Evolutionary conservation across 2,797 vertebrate genomes (phyloP).

Genomic region (Arremon aurantiirostris): DNA sequence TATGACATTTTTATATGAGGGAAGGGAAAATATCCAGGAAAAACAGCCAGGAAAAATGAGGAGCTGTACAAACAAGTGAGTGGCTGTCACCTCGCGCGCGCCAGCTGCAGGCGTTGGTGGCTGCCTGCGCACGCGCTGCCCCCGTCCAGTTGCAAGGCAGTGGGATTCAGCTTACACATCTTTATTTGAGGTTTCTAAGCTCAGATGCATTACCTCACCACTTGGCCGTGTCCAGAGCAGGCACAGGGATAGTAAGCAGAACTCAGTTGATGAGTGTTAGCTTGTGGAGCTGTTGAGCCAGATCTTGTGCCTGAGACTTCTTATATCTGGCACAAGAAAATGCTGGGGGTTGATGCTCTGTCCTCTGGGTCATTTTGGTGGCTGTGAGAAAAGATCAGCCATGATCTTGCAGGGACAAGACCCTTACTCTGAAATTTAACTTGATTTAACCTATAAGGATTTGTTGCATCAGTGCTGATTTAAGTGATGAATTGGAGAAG

Average conservation of each 20-base stretch:
- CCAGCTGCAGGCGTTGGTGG: neutral
- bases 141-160: neutral
- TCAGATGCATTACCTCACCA: neutral
- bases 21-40: neutral
- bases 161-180: neutral
- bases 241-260: neutral
- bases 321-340: neutral
- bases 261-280: neutral
- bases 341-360: fast-evolving
- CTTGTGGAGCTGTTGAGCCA: neutral
- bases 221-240: neutral
- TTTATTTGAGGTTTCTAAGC: neutral
- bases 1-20: neutral
- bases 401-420: neutral
- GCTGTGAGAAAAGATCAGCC: neutral
- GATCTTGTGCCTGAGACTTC: neutral
- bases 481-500: neutral
- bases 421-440: neutral
- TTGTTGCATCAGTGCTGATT: neutral
- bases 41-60: constrained; percentile 2
- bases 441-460: neutral
- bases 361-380: neutral
- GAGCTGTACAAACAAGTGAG: neutral
- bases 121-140: fast-evolving
- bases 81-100: neutral